Evolutionary conservation across 2,888 invertebrate genomes (phyloP).

Genomic region (Beris morrisii): DNA sequence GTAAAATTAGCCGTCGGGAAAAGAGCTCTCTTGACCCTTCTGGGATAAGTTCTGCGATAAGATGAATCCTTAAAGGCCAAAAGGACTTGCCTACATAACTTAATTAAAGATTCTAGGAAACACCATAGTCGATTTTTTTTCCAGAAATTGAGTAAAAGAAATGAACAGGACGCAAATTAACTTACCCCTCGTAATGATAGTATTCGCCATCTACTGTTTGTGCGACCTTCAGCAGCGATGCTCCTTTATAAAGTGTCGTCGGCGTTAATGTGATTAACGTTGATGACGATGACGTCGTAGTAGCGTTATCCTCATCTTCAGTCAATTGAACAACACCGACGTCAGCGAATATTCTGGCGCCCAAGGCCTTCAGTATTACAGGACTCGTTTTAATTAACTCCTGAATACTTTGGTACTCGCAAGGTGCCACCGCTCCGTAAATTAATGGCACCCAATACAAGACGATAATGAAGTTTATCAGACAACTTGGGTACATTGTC

Average conservation of each 20-base stretch:
- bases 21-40: slow-evolving; percentile 20
- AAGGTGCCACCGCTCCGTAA: slow-evolving; percentile 41
- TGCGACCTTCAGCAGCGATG: slow-evolving; percentile 50
- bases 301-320: slow-evolving; percentile 1
- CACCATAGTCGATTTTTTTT: no score
- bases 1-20: slow-evolving; percentile 33
- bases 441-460: slow-evolving; percentile 26
- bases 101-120: slow-evolving; percentile 28
- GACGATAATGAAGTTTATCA: slow-evolving; percentile 32
- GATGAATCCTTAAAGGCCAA: neutral
- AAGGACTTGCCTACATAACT: slow-evolving; percentile 13
- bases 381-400: slow-evolving; percentile 55
- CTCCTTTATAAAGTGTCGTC: slow-evolving; percentile 55
- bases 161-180: slow-evolving; percentile 6
- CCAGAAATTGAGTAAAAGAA: neutral
- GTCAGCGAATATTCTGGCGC: slow-evolving; percentile 53
- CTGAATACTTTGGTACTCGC: slow-evolving; percentile 52
- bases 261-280: slow-evolving; percentile 55
- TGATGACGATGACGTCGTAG: slow-evolving; percentile 15
- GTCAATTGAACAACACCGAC: slow-evolving; percentile 1
- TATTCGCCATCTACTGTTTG: slow-evolving; percentile 34
- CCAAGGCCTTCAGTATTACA: slow-evolving; percentile 54
- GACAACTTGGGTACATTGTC: slow-evolving; percentile 35
- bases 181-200: slow-evolving; percentile 37
- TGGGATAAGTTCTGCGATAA: neutral